phyloP scores from a whole-genome alignment of 92 coral and sea anemone species.

The Epizoanthus ramosus region DNA sequence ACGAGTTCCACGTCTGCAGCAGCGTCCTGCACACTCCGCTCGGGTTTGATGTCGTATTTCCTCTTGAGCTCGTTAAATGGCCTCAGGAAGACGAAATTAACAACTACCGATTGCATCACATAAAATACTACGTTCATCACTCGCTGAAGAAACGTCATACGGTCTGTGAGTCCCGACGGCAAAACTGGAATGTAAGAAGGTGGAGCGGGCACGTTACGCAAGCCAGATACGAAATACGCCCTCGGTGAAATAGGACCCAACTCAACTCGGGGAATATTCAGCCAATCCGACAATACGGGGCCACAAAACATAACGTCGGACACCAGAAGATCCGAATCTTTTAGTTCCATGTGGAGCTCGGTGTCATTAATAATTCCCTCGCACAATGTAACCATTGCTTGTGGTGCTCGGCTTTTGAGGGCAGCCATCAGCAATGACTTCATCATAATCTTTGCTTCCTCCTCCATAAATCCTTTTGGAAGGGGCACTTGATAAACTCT shows the following conservation, averaged over 20 bases:
- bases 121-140: conserved; percentile 30
- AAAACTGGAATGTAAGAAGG: conserved; percentile 51
- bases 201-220: conserved; percentile 44
- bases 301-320: conserved; percentile 35
- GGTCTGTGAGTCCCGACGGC: conserved; percentile 24
- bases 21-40: conserved; percentile 46
- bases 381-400: not conserved
- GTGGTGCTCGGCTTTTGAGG: not conserved
- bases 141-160: conserved; percentile 46
- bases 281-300: conserved; percentile 9
- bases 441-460: not conserved
- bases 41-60: conserved; percentile 66
- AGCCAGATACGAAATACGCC: not conserved
- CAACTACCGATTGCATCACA: not conserved
- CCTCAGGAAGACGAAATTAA: not conserved
- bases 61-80: conserved; percentile 42
- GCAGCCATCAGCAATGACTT: not conserved
- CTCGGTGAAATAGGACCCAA: conserved; percentile 8
- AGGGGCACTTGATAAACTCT: not conserved
- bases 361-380: conserved; percentile 23
- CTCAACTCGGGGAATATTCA: conserved; percentile 42
- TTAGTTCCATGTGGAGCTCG: conserved; percentile 16
- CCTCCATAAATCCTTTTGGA: conserved; percentile 1
- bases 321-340: conserved; percentile 32
- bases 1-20: conserved; percentile 57